Evolutionary conservation across 2,113 vertebrate species (phyloP).

Genomic region (Aspiorhynchus laticeps): DNA sequence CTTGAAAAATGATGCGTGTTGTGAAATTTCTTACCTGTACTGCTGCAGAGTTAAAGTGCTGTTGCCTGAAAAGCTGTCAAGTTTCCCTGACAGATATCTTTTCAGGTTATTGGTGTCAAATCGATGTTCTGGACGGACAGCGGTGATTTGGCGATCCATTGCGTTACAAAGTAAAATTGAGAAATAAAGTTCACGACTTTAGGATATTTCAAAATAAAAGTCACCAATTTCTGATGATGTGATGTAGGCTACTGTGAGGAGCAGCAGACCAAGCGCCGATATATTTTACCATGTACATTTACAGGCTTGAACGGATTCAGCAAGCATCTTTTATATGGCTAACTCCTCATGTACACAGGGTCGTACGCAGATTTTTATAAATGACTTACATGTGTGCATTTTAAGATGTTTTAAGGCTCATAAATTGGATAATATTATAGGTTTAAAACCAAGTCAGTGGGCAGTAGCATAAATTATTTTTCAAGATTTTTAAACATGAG

Average conservation of each 20-base stretch:
- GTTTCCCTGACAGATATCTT: slow-evolving; percentile 71
- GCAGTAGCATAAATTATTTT: no score
- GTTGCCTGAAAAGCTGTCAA: slow-evolving; percentile 69
- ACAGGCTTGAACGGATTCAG: no score
- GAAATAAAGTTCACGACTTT: slow-evolving; percentile 33
- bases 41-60: slow-evolving; percentile 75
- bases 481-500: no score
- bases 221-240: background rate
- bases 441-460: no score
- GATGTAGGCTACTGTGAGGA: background rate
- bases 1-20: background rate
- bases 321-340: no score
- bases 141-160: slow-evolving; percentile 70
- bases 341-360: no score
- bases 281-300: background rate
- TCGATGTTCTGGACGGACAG: slow-evolving; percentile 78
- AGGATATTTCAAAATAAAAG: slow-evolving; percentile 39
- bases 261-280: background rate
- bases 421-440: no score
- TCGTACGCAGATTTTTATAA: no score
- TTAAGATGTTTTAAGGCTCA: no score
- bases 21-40: slow-evolving; percentile 77
- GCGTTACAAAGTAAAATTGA: background rate
- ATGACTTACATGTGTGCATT: no score
- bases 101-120: slow-evolving; percentile 77